Percentiles rank a stretch among this genome's conserved stretches.
These are phyloP conservation scores for Ochropleura leucogaster DNA, from an alignment of 2,888 invertebrate species.

Conservation along the genomic window DNA sequence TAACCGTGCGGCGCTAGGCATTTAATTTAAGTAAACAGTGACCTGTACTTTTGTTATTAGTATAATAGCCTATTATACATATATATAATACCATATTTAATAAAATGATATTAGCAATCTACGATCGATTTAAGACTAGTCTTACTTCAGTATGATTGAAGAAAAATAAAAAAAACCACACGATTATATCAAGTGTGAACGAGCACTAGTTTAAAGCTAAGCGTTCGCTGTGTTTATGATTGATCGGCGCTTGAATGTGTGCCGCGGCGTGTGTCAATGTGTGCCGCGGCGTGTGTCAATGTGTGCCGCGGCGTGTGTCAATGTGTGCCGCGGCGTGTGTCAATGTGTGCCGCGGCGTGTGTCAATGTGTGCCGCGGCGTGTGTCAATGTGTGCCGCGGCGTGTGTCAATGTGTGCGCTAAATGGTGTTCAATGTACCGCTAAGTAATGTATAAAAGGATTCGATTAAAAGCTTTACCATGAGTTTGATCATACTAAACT, in stretches of 20 bases:
- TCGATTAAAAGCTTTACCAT: not conserved
- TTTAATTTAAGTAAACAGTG: not conserved
- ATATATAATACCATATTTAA: too few species aligned
- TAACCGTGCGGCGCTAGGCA: not conserved
- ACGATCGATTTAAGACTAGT: not conserved
- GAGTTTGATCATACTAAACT: not conserved
- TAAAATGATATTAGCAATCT: not conserved
- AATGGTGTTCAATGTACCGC: not conserved
- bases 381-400: not conserved
- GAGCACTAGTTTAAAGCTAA: not conserved
- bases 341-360: not conserved
- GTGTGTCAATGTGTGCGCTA: not conserved
- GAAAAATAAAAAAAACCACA: not conserved
- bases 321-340: not conserved
- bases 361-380: not conserved
- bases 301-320: not conserved
- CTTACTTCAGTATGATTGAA: not conserved
- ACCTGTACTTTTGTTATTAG: not conserved
- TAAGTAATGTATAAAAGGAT: not conserved
- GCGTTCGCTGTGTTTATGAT: constrained; percentile 15
- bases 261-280: not conserved
- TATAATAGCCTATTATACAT: not conserved
- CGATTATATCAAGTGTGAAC: not conserved
- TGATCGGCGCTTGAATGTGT: constrained; percentile 9
- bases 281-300: not conserved